phyloP scores from a whole-genome alignment of 2,888 invertebrate genomes.

The Tuberolachnus salignus region DNA sequence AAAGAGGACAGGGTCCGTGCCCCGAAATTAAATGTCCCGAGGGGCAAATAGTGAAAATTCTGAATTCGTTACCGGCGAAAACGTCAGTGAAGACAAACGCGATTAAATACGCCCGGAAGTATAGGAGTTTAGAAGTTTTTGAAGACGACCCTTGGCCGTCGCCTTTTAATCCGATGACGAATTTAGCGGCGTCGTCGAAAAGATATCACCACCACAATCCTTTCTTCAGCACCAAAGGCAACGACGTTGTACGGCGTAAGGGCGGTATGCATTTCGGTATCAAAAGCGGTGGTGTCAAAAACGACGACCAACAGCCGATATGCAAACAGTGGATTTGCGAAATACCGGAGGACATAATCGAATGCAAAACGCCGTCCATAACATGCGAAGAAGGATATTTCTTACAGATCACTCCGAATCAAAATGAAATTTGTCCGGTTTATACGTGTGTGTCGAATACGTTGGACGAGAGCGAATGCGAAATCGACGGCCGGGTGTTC shows the following conservation, averaged over 20 bases:
- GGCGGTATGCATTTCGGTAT: neutral
- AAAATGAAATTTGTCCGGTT: conserved; percentile 62
- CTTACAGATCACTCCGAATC: conserved; percentile 36
- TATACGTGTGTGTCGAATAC: conserved; percentile 72
- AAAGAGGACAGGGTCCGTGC: conserved; percentile 7
- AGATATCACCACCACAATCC: conserved; percentile 41
- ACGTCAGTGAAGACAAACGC: conserved; percentile 23
- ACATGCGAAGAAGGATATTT: conserved; percentile 47
- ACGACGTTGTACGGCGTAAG: conserved; percentile 18
- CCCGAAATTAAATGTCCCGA: conserved; percentile 51
- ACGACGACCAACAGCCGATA: conserved; percentile 31
- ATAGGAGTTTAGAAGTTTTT: conserved; percentile 28
- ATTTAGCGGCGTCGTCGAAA: conserved; percentile 46
- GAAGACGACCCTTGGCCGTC: conserved; percentile 48
- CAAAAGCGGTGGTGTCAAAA: conserved; percentile 31
- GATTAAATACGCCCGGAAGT: conserved; percentile 28
- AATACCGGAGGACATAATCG: neutral
- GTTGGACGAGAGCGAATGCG: conserved; percentile 71
- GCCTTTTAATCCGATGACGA: conserved; percentile 44
- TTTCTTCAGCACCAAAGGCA: conserved; percentile 40
- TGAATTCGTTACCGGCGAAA: conserved; percentile 27
- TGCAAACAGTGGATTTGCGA: conserved; percentile 51
- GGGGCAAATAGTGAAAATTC: conserved; percentile 41
- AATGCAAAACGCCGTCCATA: conserved; percentile 32
- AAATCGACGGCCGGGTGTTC: conserved; percentile 77